Evolutionary conservation across 1,140 invertebrate species (phyloP), one percentile per base, ranked within the genome.

Genomic region (Anadara kagoshimensis): DNA sequence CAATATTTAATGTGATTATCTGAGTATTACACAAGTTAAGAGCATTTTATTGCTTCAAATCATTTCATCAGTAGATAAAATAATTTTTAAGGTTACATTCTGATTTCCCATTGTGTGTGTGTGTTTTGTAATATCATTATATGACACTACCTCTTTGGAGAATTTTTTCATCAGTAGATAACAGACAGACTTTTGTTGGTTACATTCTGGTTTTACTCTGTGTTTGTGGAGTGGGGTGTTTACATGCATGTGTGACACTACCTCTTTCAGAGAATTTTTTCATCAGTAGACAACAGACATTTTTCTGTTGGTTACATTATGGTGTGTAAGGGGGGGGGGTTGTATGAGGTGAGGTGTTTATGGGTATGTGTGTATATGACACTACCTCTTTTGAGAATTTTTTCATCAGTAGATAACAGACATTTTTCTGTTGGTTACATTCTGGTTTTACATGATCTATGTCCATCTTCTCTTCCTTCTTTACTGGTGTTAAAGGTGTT

Each of bases 81-180:
- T n/a, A n/a, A n/a, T n/a, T n/a, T n/a, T n/a, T n/a, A n/a, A n/a
- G n/a, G n/a, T n/a, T n/a, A n/a, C n/a, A n/a, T n/a, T n/a, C n/a
- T n/a, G n/a, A n/a, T n/a, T n/a, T n/a, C n/a, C n/a, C n/a, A n/a
- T n/a, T n/a, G n/a, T n/a, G n/a, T n/a, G n/a, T n/a, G 16, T 47
- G 45, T 10, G 16, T 47, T 16, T 10, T 10, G 16, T 47, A 47
- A 47, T 47, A 47, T 47, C 8, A 47, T 10, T 45, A 11, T 54
- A 54, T 29, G 12, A 29, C 10, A 20, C 26, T 56, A 86, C 85
- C 81, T 87, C 85, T 77, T 84, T 85, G n/a, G 84, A 78, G 65
- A 87, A 87, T 63, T 85, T 87, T 45, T 80, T 83, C 18, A 87
- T 73, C n/a, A 87, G 83, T 45, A 92, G 62, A 61, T 72, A 85